These are phyloP conservation scores for Chlorops oryzae DNA, from an alignment of 1,140 invertebrate species.

Conservation along the genomic window DNA sequence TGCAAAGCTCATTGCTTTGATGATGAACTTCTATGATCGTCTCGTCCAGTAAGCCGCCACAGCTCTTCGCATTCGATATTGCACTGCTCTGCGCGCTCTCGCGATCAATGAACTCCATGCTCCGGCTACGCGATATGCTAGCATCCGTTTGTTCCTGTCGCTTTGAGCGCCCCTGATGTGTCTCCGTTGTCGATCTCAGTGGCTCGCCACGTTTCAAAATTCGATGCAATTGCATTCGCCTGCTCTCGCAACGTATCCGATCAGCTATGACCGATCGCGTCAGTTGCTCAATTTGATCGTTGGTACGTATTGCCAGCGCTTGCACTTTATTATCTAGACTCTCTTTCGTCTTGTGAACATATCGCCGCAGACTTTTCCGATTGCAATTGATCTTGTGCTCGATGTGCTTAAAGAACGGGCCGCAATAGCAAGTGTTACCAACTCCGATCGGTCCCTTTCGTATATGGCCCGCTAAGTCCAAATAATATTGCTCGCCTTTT, in stretches of 20 bases:
- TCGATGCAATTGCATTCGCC: conserved; percentile 61
- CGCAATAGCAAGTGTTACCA: conserved; percentile 70
- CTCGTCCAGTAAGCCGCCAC: conserved; percentile 25
- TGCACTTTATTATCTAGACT: conserved; percentile 67
- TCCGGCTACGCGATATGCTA: conserved; percentile 56
- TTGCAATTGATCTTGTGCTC: conserved; percentile 76
- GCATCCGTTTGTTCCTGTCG: conserved; percentile 55
- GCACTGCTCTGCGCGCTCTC: conserved; percentile 39
- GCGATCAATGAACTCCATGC: conserved; percentile 56
- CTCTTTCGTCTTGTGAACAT: conserved; percentile 75
- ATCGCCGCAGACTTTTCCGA: conserved; percentile 73
- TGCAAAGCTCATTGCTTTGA: too few relatives aligned
- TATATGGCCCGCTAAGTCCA: conserved; percentile 93
- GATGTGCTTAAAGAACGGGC: conserved; percentile 76
- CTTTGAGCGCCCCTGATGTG: conserved; percentile 53
- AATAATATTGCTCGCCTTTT: conserved; percentile 88
- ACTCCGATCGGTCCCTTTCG: conserved; percentile 88
- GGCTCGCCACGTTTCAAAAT: conserved; percentile 53
- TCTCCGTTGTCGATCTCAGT: conserved; percentile 18
- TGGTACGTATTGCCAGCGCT: conserved; percentile 70
- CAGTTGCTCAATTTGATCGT: conserved; percentile 68
- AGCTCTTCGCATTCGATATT: conserved; percentile 41
- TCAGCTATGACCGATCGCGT: conserved; percentile 59
- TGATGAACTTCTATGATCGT: conserved; percentile 30
- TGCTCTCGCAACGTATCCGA: conserved; percentile 58